phyloP scores from a whole-genome alignment of 2,113 vertebrate species.

The Syngnathus floridae region DNA sequence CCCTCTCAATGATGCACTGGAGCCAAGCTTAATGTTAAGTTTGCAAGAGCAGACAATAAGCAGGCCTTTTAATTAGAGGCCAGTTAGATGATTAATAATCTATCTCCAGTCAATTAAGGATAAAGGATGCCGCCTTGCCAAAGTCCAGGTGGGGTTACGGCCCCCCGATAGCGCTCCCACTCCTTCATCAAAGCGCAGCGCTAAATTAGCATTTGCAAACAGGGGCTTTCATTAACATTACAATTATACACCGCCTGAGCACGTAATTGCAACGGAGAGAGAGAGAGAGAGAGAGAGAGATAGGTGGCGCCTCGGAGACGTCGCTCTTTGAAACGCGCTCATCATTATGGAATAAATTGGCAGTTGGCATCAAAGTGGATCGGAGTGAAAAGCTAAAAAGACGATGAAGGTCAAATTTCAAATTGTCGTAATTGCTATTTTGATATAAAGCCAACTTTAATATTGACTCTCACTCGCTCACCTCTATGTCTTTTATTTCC shows the following conservation, averaged over 20 bases:
- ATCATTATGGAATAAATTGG: conserved; percentile 33
- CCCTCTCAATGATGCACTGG: conserved; percentile 42
- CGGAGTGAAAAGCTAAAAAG: conserved; percentile 18
- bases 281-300: conserved; percentile 38
- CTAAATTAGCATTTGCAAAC: conserved; percentile 62
- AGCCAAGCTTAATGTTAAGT: conserved; percentile 55
- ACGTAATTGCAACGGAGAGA: conserved; percentile 50
- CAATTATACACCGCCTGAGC: conserved; percentile 59
- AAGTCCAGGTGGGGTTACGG: conserved; percentile 55
- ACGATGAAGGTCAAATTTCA: conserved; percentile 27
- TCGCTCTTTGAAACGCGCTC: conserved; percentile 41
- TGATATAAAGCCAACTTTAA: background rate
- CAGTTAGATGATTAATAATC: conserved; percentile 57
- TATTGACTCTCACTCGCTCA: conserved; percentile 32
- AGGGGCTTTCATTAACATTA: conserved; percentile 64
- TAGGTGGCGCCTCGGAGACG: conserved; percentile 38
- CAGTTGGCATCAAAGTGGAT: conserved; percentile 24
- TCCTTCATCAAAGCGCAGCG: conserved; percentile 53
- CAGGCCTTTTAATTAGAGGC: conserved; percentile 64
- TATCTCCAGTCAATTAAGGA: conserved; percentile 55
- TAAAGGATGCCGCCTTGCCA: conserved; percentile 38
- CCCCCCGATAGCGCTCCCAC: conserved; percentile 28
- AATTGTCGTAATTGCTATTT: background rate
- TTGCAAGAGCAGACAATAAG: conserved; percentile 31
- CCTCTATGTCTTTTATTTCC: conserved; percentile 77